These are phyloP conservation scores for Slavum lentiscoides DNA, from an alignment of 2,888 invertebrate species.

Conservation along the genomic window DNA sequence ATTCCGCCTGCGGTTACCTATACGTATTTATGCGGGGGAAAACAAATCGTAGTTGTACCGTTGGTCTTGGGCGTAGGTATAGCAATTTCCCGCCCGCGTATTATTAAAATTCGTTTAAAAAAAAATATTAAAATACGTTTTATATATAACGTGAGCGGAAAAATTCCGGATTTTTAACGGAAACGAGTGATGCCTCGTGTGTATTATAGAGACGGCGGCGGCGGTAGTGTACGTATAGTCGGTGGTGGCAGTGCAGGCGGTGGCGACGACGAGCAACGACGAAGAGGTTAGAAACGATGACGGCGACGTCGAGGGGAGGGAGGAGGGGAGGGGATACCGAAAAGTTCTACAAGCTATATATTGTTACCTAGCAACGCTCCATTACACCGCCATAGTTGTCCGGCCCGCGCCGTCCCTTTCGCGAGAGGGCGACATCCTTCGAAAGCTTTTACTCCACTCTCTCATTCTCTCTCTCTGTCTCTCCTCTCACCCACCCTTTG, in stretches of 20 bases:
- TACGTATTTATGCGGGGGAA: no score
- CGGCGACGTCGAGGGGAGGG: constrained; percentile 12
- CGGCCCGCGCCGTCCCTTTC: constrained; percentile 51
- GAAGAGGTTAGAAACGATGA: not conserved
- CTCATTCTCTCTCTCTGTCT: constrained; percentile 44
- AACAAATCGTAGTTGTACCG: no score
- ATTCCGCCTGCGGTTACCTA: no score
- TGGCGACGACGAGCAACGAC: not conserved
- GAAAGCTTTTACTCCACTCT: constrained; percentile 56
- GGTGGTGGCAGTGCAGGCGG: not conserved
- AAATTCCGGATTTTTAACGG: constrained; percentile 9
- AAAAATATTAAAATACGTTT: no score
- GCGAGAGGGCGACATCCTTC: constrained; percentile 54
- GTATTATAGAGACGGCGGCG: constrained; percentile 55
- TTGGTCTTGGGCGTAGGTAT: no score
- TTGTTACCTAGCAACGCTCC: constrained; percentile 61
- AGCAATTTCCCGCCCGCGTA: no score
- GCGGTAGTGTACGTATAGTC: constrained; percentile 56
- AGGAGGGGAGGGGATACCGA: constrained; percentile 55
- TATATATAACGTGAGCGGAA: no score
- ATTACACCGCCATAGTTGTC: constrained; percentile 56
- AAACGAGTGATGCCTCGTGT: not conserved
- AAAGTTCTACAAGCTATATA: constrained; percentile 59
- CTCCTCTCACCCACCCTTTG: constrained; percentile 40
- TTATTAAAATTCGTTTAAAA: no score